These are phyloP conservation scores for Ophonus ardosiacus DNA, from an alignment of 2,888 invertebrate species.

Conservation along the genomic window DNA sequence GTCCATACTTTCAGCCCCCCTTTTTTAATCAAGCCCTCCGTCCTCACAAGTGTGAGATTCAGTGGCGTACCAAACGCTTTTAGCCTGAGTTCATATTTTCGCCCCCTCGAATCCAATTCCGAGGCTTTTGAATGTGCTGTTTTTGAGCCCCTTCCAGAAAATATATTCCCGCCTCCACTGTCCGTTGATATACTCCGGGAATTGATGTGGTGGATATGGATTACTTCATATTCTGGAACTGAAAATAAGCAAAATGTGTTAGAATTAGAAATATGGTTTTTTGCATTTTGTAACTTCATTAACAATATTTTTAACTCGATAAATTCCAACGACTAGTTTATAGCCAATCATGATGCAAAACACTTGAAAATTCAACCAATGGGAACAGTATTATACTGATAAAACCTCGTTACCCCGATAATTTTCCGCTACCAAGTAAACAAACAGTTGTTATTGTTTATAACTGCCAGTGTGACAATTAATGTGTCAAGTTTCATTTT, in stretches of 20 bases:
- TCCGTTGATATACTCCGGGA: slow-evolving; percentile 71
- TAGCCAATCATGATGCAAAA: too few species aligned
- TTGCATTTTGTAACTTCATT: not conserved
- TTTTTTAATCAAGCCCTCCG: slow-evolving; percentile 87
- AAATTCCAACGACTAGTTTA: too few species aligned
- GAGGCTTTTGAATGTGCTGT: slow-evolving; percentile 44
- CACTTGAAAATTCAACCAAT: too few species aligned
- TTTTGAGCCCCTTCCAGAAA: not conserved
- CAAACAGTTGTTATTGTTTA: too few species aligned
- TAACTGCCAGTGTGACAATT: too few species aligned
- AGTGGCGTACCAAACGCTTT: slow-evolving; percentile 89
- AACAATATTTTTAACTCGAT: not conserved
- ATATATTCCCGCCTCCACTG: not conserved
- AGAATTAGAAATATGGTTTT: slow-evolving; percentile 1
- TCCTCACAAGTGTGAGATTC: slow-evolving; percentile 85
- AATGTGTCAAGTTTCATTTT: too few species aligned
- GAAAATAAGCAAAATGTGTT: slow-evolving; percentile 66
- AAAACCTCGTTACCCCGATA: too few species aligned
- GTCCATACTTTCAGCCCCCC: slow-evolving; percentile 89
- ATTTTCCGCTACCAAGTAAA: too few species aligned
- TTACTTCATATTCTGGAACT: slow-evolving; percentile 91
- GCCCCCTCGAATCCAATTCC: slow-evolving; percentile 74
- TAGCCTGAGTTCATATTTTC: slow-evolving; percentile 83
- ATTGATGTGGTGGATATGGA: slow-evolving; percentile 84
- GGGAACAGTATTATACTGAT: too few species aligned